Base-by-base conservation (phyloP, 2,113 vertebrate genomes). In the Sylvia atricapilla region DNA sequence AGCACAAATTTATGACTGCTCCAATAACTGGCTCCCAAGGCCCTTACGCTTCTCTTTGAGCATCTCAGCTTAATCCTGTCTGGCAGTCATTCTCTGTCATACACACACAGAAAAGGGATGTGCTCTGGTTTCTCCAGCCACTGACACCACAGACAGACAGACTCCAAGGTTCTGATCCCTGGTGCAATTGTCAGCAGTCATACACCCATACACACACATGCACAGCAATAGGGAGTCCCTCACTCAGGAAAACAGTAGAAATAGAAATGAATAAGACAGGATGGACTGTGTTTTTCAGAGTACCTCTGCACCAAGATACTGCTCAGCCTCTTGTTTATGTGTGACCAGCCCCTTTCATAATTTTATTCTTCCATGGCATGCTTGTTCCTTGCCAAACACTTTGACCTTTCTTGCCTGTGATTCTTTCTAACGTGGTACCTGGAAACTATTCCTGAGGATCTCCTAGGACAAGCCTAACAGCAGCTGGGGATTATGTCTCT, bases 1-100 rank as follows among this genome's bases (percentile, higher is more conserved):
- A 37, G 37, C 30, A 37, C 11, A 39, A 31, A 81, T 35, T 73
- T 73, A 62, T 22, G 23, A 10, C 7, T 20, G 25, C 31, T 73
- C 20, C 27, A 73, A 15, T 16, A 72, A 43, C 7, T 21, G 63
- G 1, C 8, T 72, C n/a, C 43, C 20, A 47, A 52, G 22, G 6
- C 23, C 11, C 7, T 84, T 15, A 18, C 19, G n/a, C 31, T 39
- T 15, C 31, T 69, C 1, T 19, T 52, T 39, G 37, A 41, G 11
- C 30, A 47, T 15, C 37, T 11, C 58, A 52, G 3, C n/a, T 52
- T 43, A 41, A 44, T 43, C 10, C 19, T 53, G 17, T 11, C 53
- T 68, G n/a, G 5, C 1, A 2, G n/a, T 43, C 47, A 9, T 13
- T 16, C 6, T 1, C 15, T 25, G 18, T 41, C 30, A 23, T 18